Percentiles rank a stretch among this genome's conserved stretches.
phyloP scores from a whole-genome alignment of 2,113 vertebrate genomes.

The Ageneiosus marmoratus region DNA sequence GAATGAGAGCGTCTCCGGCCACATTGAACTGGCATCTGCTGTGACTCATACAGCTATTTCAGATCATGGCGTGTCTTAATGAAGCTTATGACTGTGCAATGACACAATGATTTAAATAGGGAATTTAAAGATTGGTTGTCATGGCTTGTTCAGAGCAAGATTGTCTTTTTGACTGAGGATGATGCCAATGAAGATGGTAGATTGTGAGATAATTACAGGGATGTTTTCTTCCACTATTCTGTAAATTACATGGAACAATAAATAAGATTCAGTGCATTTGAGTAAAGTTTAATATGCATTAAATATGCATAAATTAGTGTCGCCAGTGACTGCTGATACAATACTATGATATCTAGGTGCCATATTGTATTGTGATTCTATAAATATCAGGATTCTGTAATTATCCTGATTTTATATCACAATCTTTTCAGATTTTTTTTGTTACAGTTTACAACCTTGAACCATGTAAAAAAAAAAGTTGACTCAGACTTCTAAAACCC shows the following conservation, averaged over 20 bases:
- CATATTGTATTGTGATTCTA: too few species aligned
- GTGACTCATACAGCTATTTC: constrained; percentile 61
- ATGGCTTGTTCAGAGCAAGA: background rate
- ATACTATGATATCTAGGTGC: too few species aligned
- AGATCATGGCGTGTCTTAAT: constrained; percentile 50
- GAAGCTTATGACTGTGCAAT: constrained; percentile 42
- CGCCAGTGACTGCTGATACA: too few species aligned
- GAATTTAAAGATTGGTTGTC: constrained; percentile 9
- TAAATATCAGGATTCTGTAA: too few species aligned
- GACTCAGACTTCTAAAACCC: too few species aligned
- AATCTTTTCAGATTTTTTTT: too few species aligned
- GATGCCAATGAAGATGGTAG: background rate
- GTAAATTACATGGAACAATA: background rate
- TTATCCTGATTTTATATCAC: too few species aligned
- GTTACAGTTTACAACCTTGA: too few species aligned
- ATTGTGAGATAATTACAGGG: background rate
- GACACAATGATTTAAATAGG: constrained; percentile 38
- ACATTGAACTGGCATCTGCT: constrained; percentile 17
- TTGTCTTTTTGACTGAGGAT: constrained; percentile 22
- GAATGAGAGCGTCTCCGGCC: constrained; percentile 36
- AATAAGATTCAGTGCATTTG: background rate
- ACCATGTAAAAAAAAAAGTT: too few species aligned
- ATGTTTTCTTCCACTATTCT: background rate
- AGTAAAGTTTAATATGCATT: too few species aligned
- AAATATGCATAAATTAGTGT: too few species aligned